phyloP scores from a whole-genome alignment of 2,113 vertebrate genomes.

The Numenius arquata region DNA sequence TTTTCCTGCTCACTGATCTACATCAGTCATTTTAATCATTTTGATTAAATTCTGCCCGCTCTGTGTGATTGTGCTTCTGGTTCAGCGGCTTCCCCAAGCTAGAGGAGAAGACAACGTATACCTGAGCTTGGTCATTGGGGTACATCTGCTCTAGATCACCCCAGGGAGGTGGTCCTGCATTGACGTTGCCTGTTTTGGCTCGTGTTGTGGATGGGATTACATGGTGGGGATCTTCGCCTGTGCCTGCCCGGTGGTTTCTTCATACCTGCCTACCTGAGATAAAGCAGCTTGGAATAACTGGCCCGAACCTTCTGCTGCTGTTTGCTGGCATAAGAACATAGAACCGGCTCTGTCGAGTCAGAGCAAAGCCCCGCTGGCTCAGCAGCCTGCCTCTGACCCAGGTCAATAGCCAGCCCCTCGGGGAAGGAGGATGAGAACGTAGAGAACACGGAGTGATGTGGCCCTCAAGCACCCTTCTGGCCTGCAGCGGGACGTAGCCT shows the following conservation, averaged over 20 bases:
- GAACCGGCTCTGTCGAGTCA: not conserved
- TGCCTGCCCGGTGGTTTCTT: not conserved
- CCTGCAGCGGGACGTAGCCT: not conserved
- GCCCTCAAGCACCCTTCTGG: not conserved
- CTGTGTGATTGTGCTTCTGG: not conserved
- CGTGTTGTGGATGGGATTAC: fast-evolving
- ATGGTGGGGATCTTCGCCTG: not conserved
- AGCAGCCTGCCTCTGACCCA: not conserved
- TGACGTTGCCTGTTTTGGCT: not conserved
- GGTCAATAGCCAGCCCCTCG: not conserved
- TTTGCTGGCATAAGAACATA: not conserved
- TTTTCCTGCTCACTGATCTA: conserved; percentile 14
- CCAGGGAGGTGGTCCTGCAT: not conserved
- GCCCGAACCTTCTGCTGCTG: not conserved
- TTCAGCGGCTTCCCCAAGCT: not conserved
- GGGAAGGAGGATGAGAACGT: not conserved
- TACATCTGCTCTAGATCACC: not conserved
- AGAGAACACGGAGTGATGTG: not conserved
- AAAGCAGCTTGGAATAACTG: not conserved
- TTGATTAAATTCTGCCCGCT: not conserved
- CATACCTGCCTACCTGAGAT: not conserved
- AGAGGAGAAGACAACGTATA: not conserved
- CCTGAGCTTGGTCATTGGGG: not conserved
- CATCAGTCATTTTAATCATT: not conserved
- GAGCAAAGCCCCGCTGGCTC: not conserved